A percentile compares a stretch with the other conserved stretches of the same genome.
Conservation (phyloP, 1,140 invertebrate species). For the Pteromalus puparum region DNA sequence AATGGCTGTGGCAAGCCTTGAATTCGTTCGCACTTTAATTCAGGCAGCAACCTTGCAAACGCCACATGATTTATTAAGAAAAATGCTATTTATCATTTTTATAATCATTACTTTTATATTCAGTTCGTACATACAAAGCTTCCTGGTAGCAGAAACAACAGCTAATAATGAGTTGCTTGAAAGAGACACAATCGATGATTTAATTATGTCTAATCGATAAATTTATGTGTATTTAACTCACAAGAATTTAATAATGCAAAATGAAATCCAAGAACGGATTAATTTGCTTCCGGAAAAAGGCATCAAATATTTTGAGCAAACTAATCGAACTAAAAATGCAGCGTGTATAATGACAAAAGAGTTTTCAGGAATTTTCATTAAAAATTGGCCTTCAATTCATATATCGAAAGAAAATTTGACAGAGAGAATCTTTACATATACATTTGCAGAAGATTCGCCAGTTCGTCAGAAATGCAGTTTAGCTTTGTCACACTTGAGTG, state of each 20-base stretch:
- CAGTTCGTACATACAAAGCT: background rate
- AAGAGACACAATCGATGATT: background rate
- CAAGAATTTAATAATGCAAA: background rate
- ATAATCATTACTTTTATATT: background rate
- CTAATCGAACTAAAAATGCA: background rate
- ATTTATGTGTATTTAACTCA: background rate
- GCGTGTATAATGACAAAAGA: no score
- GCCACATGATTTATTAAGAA: background rate
- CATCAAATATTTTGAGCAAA: no score
- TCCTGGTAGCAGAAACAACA: background rate
- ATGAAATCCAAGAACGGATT: background rate
- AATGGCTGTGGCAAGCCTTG: background rate
- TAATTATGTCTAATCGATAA: background rate
- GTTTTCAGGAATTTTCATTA: background rate
- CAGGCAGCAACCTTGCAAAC: background rate
- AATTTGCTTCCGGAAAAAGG: no score
- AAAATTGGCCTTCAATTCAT: background rate
- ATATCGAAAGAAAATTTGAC: background rate
- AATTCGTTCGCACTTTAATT: background rate
- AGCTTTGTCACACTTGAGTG: background rate
- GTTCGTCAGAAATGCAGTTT: background rate
- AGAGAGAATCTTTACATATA: background rate
- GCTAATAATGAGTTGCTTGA: background rate
- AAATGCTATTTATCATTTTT: background rate
- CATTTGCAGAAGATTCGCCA: background rate